Base-by-base conservation (phyloP, 2,113 vertebrate species). In the Toxostoma redivivum region DNA sequence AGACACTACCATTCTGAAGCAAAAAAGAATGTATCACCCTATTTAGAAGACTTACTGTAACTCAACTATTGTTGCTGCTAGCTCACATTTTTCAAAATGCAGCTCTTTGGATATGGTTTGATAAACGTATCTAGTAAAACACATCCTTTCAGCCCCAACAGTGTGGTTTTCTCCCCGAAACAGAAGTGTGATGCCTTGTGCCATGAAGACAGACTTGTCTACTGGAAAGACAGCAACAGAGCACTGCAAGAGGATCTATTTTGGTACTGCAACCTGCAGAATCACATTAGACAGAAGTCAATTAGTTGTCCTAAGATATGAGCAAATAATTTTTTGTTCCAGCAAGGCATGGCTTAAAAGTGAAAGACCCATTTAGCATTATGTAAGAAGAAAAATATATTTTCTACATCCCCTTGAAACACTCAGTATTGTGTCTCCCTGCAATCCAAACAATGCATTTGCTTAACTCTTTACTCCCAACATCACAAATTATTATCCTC, bases 181-280 rank as follows among this genome's bases (percentile, higher is more conserved):
- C 3, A 70, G 33, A 87, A 73, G 45, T 35, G 22, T 37, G 20
- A 56, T 72, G 19, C 4, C 7, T 64, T 62, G 8, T 76, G 45
- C 37, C 24, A 20, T 5, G 24, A 86, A 76, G 71, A 47, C 38
- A 94, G 38, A 22, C 5, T 47, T 58, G 8, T 33, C 21, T 62
- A 10, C 19, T 51, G 31, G 44, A 79, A 79, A 81, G 18, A 27
- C n/a, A 71, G 10, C 27, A 58, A 62, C 13, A 50, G 25, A 70
- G 9, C 72, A n/a, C 14, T 58, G 27, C 31, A 64, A 53, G 20
- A 67, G 20, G 14, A 48, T 74, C 15, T 85, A 4, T 61, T 82
- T 74, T 0, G 0, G 53, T 40, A n/a, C 22, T 76, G 37, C 11
- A 82, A 12, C 10, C 22, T 4, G 2, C 12, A 57, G 42, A 57